These are phyloP conservation scores for Phaedon cochleariae DNA, from an alignment of 2,888 invertebrate species.

Conservation along the genomic window DNA sequence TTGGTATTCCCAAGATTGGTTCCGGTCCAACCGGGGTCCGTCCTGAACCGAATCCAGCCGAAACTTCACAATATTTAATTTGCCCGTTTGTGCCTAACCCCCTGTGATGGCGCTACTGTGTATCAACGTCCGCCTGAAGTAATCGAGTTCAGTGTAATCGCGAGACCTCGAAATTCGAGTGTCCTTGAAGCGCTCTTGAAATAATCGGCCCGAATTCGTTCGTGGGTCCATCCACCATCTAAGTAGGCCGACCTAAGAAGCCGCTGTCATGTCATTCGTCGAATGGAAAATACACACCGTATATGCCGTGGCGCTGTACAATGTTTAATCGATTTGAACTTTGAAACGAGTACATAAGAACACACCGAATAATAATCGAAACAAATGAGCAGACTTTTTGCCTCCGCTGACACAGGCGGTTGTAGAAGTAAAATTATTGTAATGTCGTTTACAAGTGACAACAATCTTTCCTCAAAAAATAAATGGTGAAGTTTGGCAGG, in stretches of 20 bases:
- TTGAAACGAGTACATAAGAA: background rate
- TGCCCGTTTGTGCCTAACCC: too few relatives aligned
- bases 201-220: constrained; percentile 5
- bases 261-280: background rate
- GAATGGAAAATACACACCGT: background rate
- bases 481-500: too few relatives aligned
- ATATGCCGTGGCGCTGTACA: background rate
- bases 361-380: too few relatives aligned
- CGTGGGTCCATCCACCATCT: constrained; percentile 4
- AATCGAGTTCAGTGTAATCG: constrained; percentile 43
- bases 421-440: too few relatives aligned
- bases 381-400: too few relatives aligned
- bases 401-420: too few relatives aligned
- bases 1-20: too few relatives aligned
- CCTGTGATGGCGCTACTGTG: background rate
- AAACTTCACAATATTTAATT: too few relatives aligned
- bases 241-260: constrained; percentile 6
- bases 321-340: background rate
- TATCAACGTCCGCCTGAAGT: constrained; percentile 7
- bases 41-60: too few relatives aligned
- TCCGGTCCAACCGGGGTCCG: too few relatives aligned
- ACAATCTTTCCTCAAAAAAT: too few relatives aligned
- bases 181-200: constrained; percentile 43
- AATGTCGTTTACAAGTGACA: too few relatives aligned
- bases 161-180: constrained; percentile 45